Evolutionary conservation across 2,113 vertebrate species (phyloP), one percentile per base, ranked within the genome.

Genomic region (Puma concolor): DNA sequence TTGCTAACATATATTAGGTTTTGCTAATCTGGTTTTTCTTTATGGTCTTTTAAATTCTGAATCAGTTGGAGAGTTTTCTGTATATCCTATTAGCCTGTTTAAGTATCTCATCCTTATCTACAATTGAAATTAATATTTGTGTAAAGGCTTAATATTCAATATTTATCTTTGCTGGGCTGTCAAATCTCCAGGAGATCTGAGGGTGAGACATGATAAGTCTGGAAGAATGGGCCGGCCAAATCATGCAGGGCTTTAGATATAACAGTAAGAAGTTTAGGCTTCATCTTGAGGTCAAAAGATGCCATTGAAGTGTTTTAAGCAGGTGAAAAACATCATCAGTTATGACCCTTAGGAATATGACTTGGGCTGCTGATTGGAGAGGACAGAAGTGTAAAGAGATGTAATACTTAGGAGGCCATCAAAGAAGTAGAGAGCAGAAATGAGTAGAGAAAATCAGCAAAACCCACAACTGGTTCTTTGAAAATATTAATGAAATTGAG

Each of bases 41-140:
- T 36, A 87, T 54, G 17, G 13, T 41, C 60, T 95, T 94, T 88
- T 52, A 76, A 90, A 90, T 66, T 81, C 14, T 95, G 31, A 85
- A 36, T 52, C 71, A 80, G 0, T 23, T 80, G 13, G 74, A 66
- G 48, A 57, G 41, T 72, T 88, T 71, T 52, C 21, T 60, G 8
- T 48, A 82, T 27, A 76, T 87, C 80, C 17, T 57, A 29, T 83
- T 67, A 36, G 72, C n/a, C 54, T 63, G 29, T 41, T 72, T 95
- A 81, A 66, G 57, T 88, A 79, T 66, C 38, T 57, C 15, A 64
- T 82, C 33, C 36, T 41, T 92, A 85, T 52, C 29, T 93, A 33
- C 77, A 79, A 48, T 64, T 85, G 63, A 85, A 89, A n/a, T 88
- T 63, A 67, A 92, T 92, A 44, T 71, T 60, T 93, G 63, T 89